Percentiles rank a stretch among this genome's conserved stretches.
These are phyloP conservation scores for Mycalesis mineus DNA, from an alignment of 2,888 invertebrate genomes.

Conservation along the genomic window DNA sequence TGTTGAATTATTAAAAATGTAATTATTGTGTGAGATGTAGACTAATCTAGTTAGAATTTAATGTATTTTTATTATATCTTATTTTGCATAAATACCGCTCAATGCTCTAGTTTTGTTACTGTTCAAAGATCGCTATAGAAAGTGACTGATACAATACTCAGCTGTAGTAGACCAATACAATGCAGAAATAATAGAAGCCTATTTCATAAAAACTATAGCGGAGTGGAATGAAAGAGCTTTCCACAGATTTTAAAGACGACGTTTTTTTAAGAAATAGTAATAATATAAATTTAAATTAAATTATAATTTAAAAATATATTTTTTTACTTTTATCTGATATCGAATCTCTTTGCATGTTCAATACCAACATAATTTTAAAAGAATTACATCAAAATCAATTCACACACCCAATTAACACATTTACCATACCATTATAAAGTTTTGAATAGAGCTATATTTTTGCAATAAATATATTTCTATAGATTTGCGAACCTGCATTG, in stretches of 20 bases:
- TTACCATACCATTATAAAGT: neutral
- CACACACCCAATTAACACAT: neutral
- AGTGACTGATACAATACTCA: slow-evolving; percentile 14
- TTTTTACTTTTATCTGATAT: neutral
- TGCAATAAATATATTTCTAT: neutral
- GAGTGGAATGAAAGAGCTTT: slow-evolving; percentile 1
- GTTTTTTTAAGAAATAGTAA: neutral
- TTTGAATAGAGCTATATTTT: neutral
- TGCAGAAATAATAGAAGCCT: neutral
- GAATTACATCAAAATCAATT: neutral
- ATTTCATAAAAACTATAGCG: neutral
- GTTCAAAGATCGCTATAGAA: slow-evolving; percentile 10
- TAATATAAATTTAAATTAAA: neutral
- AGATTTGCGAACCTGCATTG: neutral
- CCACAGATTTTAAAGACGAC: neutral
- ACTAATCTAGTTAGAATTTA: slow-evolving; percentile 44
- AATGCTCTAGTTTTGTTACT: slow-evolving; percentile 28
- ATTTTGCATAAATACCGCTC: slow-evolving; percentile 42
- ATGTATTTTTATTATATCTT: slow-evolving; percentile 41
- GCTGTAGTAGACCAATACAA: slow-evolving; percentile 9
- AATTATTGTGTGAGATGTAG: slow-evolving; percentile 49
- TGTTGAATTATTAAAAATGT: slow-evolving; percentile 39
- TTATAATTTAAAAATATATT: neutral
- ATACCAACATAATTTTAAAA: neutral
- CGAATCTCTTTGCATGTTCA: neutral